phyloP scores from a whole-genome alignment of 2,797 vertebrate species.

The Labroides dimidiatus region DNA sequence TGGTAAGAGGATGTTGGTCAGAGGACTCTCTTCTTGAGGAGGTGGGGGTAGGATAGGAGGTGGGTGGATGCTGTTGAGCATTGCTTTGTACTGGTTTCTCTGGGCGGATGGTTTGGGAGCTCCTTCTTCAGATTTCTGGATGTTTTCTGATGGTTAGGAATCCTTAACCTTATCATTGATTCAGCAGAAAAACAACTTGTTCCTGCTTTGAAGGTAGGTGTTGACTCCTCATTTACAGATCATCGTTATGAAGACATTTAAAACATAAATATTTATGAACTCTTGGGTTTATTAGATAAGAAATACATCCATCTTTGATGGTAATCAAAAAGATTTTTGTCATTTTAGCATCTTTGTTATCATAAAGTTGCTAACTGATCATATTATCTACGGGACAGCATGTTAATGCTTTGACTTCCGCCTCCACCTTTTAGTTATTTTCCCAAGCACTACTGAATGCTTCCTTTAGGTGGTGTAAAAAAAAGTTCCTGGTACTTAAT shows the following conservation, averaged over 20 bases:
- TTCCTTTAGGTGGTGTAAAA: too few species aligned
- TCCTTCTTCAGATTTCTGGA: conserved; percentile 19
- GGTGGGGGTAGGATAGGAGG: conserved; percentile 61
- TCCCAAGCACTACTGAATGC: too few species aligned
- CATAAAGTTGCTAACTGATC: too few species aligned
- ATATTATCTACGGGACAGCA: too few species aligned
- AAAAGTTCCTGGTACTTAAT: too few species aligned
- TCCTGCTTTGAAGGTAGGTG: conserved; percentile 63
- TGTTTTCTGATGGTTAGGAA: conserved; percentile 22
- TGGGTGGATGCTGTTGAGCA: conserved; percentile 26
- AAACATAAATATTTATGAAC: too few species aligned
- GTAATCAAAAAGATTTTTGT: too few species aligned
- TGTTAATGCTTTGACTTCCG: too few species aligned
- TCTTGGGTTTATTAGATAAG: not conserved
- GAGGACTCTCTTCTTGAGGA: conserved; percentile 54
- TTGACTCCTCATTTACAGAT: conserved; percentile 10
- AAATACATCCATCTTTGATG: not conserved
- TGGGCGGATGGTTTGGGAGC: conserved; percentile 6
- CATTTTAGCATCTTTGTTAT: too few species aligned
- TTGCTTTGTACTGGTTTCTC: conserved; percentile 31
- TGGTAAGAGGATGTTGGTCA: conserved; percentile 59
- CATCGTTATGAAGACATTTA: too few species aligned
- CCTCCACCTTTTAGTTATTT: too few species aligned
- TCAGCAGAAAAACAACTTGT: conserved; percentile 9
- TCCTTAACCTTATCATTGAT: conserved; percentile 7